These are phyloP conservation scores for Ametastegia equiseti DNA, from an alignment of 2,888 invertebrate species.

Conservation along the genomic window DNA sequence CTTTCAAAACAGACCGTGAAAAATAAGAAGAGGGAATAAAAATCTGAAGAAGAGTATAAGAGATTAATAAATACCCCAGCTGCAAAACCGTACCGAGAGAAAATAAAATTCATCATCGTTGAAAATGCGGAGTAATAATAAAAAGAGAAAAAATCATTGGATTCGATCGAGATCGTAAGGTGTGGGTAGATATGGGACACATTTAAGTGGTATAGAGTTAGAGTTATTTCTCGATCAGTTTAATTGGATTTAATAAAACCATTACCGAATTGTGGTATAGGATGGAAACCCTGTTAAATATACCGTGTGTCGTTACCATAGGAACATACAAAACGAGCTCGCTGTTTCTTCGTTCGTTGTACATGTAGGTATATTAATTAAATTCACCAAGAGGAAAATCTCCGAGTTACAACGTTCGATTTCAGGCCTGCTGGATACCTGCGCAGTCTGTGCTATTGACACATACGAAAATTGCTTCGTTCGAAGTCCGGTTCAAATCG, in stretches of 20 bases:
- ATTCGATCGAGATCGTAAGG: background rate
- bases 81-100: too few species aligned
- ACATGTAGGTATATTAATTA: background rate
- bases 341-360: background rate
- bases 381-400: background rate
- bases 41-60: too few species aligned
- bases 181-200: background rate
- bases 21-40: too few species aligned
- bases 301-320: background rate
- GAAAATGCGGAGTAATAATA: too few species aligned
- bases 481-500: too few species aligned
- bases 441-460: background rate
- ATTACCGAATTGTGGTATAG: background rate
- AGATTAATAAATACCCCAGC: too few species aligned
- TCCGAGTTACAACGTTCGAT: background rate
- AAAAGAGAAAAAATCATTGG: background rate
- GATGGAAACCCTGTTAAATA: background rate
- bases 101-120: too few species aligned
- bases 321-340: background rate
- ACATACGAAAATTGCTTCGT: background rate
- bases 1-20: too few species aligned
- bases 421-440: background rate
- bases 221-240: background rate
- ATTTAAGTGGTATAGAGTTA: background rate
- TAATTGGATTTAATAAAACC: constrained; percentile 14